Percentiles rank a stretch among this genome's conserved stretches.
Conservation (phyloP, 2,113 vertebrate species). For the Artemisiospiza belli region DNA sequence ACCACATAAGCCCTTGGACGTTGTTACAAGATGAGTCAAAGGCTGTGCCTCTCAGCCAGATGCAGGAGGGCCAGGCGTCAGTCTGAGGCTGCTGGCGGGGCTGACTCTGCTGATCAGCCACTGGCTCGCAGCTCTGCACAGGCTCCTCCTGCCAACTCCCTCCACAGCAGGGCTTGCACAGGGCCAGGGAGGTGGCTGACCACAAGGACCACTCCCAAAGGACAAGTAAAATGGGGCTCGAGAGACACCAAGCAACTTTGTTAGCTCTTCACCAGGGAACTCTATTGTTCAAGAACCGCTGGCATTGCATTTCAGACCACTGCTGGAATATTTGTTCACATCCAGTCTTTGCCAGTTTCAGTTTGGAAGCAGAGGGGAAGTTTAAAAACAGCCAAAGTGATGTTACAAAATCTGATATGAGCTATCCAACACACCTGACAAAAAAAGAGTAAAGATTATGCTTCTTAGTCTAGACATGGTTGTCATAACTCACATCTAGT, state of each 20-base stretch:
- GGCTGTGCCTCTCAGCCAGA: not conserved
- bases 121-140: not conserved
- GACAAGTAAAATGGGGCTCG: not conserved
- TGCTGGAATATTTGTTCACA: not conserved
- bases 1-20: not conserved
- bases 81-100: not conserved
- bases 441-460: not conserved
- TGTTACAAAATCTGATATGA: not conserved
- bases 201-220: not conserved
- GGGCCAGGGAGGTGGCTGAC: rapidly evolving
- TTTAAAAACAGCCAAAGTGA: not conserved
- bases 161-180: not conserved
- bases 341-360: not conserved
- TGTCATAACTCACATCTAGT: not conserved
- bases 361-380: not conserved
- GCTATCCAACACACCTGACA: not conserved
- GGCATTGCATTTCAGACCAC: not conserved
- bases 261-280: not conserved
- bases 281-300: not conserved
- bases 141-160: not conserved
- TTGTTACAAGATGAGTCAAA: not conserved
- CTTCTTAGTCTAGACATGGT: not conserved
- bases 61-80: not conserved
- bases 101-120: not conserved
- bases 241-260: not conserved